Conservation (phyloP, 2,888 invertebrate genomes). For the Leptothorax acervorum region DNA sequence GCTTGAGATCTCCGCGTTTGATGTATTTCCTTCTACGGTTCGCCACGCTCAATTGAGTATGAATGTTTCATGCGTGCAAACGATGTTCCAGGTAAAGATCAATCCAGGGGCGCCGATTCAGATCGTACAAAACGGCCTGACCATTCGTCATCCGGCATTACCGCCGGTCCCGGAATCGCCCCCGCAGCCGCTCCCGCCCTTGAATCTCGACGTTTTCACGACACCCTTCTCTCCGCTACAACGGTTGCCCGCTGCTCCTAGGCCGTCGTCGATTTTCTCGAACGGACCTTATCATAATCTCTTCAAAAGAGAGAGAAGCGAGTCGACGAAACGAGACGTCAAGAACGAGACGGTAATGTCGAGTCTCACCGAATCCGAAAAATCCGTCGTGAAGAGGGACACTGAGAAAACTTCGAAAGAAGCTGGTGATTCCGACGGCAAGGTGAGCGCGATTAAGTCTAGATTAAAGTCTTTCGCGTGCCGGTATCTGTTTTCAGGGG, state of each 20-base stretch:
- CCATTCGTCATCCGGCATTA: conserved; percentile 81
- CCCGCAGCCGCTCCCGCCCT: conserved; percentile 79
- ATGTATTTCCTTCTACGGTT: not conserved
- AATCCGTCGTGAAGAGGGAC: conserved; percentile 69
- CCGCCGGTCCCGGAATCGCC: conserved; percentile 71
- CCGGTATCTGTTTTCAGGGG: not conserved
- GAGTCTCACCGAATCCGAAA: conserved; percentile 56
- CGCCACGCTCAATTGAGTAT: conserved; percentile 13
- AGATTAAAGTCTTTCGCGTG: not conserved
- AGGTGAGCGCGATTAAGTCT: conserved; percentile 31
- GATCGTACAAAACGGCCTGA: conserved; percentile 80
- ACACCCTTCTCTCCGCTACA: conserved; percentile 61
- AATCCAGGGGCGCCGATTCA: conserved; percentile 82
- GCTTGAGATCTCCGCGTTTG: not conserved
- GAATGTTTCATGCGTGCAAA: conserved; percentile 25
- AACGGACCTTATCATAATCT: conserved; percentile 79
- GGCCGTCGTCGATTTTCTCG: conserved; percentile 68
- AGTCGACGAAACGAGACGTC: conserved; percentile 62
- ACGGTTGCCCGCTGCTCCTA: conserved; percentile 60
- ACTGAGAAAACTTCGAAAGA: not conserved
- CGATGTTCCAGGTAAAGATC: conserved; percentile 78
- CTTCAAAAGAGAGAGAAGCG: conserved; percentile 76
- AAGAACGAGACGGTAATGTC: conserved; percentile 1
- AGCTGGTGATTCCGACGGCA: not conserved
- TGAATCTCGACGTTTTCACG: conserved; percentile 69